A percentile compares a stretch with the other conserved stretches of the same genome.
phyloP scores from a whole-genome alignment of 1,140 invertebrate species.

The Delia radicum region DNA sequence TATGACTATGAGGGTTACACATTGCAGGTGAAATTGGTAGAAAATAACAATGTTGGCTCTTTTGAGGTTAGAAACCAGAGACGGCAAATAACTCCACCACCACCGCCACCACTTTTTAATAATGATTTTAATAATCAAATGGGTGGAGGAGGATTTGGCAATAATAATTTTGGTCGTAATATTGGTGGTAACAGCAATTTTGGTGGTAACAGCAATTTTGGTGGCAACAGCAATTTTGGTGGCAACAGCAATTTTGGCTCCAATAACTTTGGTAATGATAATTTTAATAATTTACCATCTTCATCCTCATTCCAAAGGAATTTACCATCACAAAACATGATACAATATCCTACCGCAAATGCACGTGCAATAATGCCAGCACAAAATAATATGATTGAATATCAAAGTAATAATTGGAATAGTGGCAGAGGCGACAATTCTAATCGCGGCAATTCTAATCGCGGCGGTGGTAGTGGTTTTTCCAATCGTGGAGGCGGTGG shows the following conservation, averaged over 20 bases:
- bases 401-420: neutral
- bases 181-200: neutral
- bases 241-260: constrained; percentile 38
- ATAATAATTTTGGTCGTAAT: too few relatives aligned
- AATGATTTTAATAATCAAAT: neutral
- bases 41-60: too few relatives aligned
- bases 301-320: too few relatives aligned
- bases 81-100: neutral
- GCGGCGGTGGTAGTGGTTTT: neutral
- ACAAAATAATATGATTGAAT: too few relatives aligned
- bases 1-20: constrained; percentile 99
- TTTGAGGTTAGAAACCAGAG: constrained; percentile 6
- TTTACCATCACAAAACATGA: neutral
- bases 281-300: neutral
- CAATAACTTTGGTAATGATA: neutral
- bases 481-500: neutral
- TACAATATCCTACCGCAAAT: neutral
- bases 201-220: constrained; percentile 35
- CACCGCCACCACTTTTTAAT: neutral
- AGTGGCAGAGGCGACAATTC: too few relatives aligned
- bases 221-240: constrained; percentile 57
- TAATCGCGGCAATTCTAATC: neutral
- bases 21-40: constrained; percentile 88
- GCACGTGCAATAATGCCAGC: neutral
- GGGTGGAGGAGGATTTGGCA: too few relatives aligned